A percentile compares a stretch with the other conserved stretches of the same genome.
phyloP scores from a whole-genome alignment of 2,888 invertebrate genomes.

The Sipha maydis region DNA sequence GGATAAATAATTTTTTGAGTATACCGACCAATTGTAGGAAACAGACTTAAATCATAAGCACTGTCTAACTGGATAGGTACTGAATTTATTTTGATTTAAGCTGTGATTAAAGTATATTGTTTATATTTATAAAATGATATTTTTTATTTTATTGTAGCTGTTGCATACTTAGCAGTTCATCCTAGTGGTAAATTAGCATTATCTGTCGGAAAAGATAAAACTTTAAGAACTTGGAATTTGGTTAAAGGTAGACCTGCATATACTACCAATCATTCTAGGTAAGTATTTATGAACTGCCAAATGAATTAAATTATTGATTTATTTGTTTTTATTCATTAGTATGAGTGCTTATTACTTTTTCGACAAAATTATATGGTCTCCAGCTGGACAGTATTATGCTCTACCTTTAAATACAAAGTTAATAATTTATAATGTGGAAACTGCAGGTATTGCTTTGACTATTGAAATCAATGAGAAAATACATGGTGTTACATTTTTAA shows the following conservation, averaged over 20 bases:
- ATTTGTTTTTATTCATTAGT: constrained; percentile 43
- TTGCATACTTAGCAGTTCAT: constrained; percentile 84
- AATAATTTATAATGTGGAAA: constrained; percentile 84
- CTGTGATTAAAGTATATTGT: too few relatives aligned
- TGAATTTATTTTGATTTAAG: neutral
- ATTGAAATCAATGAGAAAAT: constrained; percentile 59
- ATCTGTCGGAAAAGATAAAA: constrained; percentile 85
- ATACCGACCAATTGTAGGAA: too few relatives aligned
- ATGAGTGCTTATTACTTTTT: constrained; percentile 61
- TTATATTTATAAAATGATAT: too few relatives aligned
- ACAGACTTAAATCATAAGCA: neutral
- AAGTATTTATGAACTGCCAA: constrained; percentile 66
- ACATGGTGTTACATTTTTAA: constrained; percentile 55
- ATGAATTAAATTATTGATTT: neutral
- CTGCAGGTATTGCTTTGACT: constrained; percentile 73
- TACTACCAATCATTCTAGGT: constrained; percentile 83
- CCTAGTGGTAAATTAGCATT: constrained; percentile 89
- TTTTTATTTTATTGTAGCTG: constrained; percentile 69
- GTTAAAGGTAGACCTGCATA: constrained; percentile 91
- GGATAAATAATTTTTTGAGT: too few relatives aligned
- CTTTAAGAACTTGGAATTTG: constrained; percentile 92
- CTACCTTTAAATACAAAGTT: constrained; percentile 78
- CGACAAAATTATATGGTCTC: constrained; percentile 75
- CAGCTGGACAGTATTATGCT: constrained; percentile 80
- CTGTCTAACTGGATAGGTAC: neutral